Conservation (phyloP, 2,113 vertebrate species). For the Oreotragus oreotragus region DNA sequence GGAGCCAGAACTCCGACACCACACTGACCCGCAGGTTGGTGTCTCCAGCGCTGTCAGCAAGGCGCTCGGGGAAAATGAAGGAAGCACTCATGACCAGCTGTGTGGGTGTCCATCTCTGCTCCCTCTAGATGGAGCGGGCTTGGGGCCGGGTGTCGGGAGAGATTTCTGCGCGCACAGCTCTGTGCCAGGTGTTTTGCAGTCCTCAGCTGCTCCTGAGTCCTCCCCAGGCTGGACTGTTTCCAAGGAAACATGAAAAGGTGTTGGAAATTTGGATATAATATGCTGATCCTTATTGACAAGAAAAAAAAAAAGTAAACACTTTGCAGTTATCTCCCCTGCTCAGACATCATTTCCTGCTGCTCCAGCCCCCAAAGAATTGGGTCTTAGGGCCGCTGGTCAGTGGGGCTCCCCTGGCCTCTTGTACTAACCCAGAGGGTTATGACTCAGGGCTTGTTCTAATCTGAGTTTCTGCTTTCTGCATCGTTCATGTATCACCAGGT, state of each 20-base stretch:
- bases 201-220: background rate
- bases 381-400: background rate
- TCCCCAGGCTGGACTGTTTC: constrained; percentile 3
- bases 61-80: background rate
- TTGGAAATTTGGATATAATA: constrained; percentile 5
- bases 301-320: background rate
- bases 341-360: background rate
- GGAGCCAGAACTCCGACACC: background rate
- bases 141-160: background rate
- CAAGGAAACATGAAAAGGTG: constrained; percentile 40
- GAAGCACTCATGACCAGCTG: background rate
- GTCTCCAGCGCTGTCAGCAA: background rate
- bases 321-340: background rate
- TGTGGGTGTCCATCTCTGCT: background rate
- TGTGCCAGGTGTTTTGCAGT: background rate
- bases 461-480: background rate
- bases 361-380: background rate
- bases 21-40: background rate
- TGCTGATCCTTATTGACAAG: constrained; percentile 41
- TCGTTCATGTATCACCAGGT: background rate
- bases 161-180: background rate
- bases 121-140: background rate
- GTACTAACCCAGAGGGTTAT: background rate
- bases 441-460: background rate
- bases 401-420: background rate